These are phyloP conservation scores for Reticulitermes speratus DNA, from an alignment of 1,140 invertebrate genomes.

Conservation along the genomic window DNA sequence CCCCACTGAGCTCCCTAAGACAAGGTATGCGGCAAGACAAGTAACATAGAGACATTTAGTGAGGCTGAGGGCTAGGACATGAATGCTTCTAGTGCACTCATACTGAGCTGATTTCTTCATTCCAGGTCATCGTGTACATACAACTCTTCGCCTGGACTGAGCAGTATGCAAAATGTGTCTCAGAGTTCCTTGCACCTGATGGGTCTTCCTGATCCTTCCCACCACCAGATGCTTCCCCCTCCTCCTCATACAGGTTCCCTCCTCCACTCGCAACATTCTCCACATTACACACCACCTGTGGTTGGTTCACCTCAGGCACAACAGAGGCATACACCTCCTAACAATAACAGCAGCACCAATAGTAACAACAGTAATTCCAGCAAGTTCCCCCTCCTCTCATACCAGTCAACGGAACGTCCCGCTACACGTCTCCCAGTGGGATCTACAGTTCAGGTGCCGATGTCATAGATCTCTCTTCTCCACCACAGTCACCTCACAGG, in stretches of 20 bases:
- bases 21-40: no score
- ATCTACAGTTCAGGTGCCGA: slow-evolving; percentile 34
- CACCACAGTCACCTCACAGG: slow-evolving; percentile 41
- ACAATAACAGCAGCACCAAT: slow-evolving; percentile 39
- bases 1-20: no score
- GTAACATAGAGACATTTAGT: not conserved
- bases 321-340: slow-evolving; percentile 51
- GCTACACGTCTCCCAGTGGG: slow-evolving; percentile 25
- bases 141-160: slow-evolving; percentile 49
- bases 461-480: slow-evolving; percentile 43
- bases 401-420: slow-evolving; percentile 44
- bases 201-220: slow-evolving; percentile 20
- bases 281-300: slow-evolving; percentile 47
- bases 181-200: slow-evolving; percentile 30
- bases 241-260: slow-evolving; percentile 50
- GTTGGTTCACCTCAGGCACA: slow-evolving; percentile 48
- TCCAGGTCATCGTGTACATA: slow-evolving; percentile 24
- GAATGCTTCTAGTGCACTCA: not conserved
- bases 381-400: slow-evolving; percentile 58
- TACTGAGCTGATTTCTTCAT: not conserved
- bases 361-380: not conserved
- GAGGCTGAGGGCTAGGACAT: not conserved
- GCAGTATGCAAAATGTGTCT: slow-evolving; percentile 25
- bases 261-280: slow-evolving; percentile 48
- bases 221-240: slow-evolving; percentile 32